phyloP scores from a whole-genome alignment of 2,888 invertebrate genomes.

The Mamestra brassicae region DNA sequence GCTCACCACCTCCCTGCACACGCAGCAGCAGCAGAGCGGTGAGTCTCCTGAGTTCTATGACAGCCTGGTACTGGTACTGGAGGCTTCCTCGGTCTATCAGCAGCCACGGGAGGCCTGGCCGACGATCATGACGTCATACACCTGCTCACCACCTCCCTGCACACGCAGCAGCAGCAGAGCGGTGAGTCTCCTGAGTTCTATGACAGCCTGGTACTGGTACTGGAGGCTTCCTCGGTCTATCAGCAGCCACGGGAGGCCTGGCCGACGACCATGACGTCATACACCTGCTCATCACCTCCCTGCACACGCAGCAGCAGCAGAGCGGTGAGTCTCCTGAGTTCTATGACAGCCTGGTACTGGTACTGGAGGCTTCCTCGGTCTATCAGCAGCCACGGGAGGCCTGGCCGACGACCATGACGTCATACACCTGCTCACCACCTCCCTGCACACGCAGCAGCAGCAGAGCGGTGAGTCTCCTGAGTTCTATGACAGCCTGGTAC shows the following conservation, averaged over 20 bases:
- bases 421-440: background rate
- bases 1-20: slow-evolving; percentile 95
- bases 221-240: slow-evolving; percentile 84
- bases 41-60: background rate
- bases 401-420: too few species aligned
- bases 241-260: slow-evolving; percentile 98
- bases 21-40: slow-evolving; percentile 76
- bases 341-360: slow-evolving; percentile 75
- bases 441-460: too few species aligned
- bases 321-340: background rate
- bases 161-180: slow-evolving; percentile 83
- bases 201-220: background rate
- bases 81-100: too few species aligned
- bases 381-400: too few species aligned
- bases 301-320: background rate
- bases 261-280: slow-evolving; percentile 98
- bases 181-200: slow-evolving; percentile 14
- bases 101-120: too few species aligned
- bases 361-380: too few species aligned
- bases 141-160: slow-evolving; percentile 91
- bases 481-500: too few species aligned
- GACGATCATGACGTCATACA: too few species aligned
- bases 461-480: too few species aligned
- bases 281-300: background rate
- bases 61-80: background rate